Base-by-base conservation (phyloP, 2,113 vertebrate genomes). In the Tetrax tetrax region DNA sequence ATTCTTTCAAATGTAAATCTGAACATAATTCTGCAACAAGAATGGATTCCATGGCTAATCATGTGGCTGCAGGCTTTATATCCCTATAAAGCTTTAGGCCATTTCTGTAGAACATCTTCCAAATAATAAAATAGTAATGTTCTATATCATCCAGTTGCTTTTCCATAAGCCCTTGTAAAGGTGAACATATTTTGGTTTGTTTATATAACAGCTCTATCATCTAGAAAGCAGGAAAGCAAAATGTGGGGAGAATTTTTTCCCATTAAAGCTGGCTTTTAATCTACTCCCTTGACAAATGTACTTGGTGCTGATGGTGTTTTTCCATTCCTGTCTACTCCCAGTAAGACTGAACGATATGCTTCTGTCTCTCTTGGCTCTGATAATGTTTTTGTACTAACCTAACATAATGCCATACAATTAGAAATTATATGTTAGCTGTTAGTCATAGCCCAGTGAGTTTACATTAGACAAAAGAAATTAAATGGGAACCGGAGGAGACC, bases 391-490 rank as follows among this genome's bases (percentile, higher is more conserved):
- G 94, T 97, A 93, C 95, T 97, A 97, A 96, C 96, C 97, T 94
- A 97, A 95, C 94, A 97, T 97, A 97, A 96, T 93, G 96, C 91
- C 89, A 95, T 91, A 95, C 97, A 97, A 98, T 97, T 97, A 98
- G 97, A 97, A 98, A 97, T 97, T 97, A 96, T 97, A 97, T 96
- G 96, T 95, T 97, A 89, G 96, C 96, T 95, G 92, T 97, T 98
- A 97, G 97, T 98, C 97, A 97, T 96, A 98, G 96, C 92, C 95
- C 97, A 97, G 95, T 97, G 97, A 98, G 96, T 98, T 98, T 98
- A 98, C 96, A 97, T 97, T 97, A 97, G 97, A 98, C 93, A 94
- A 97, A 98, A 96, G 97, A 98, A 97, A 98, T 98, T 97, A 97
- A 97, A 97, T 70, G 85, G 91, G 81, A 98, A 95, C 92, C 91